Percentiles rank a stretch among this genome's conserved stretches.
phyloP scores from a whole-genome alignment of 2,888 invertebrate genomes.

The Athetis lepigone region DNA sequence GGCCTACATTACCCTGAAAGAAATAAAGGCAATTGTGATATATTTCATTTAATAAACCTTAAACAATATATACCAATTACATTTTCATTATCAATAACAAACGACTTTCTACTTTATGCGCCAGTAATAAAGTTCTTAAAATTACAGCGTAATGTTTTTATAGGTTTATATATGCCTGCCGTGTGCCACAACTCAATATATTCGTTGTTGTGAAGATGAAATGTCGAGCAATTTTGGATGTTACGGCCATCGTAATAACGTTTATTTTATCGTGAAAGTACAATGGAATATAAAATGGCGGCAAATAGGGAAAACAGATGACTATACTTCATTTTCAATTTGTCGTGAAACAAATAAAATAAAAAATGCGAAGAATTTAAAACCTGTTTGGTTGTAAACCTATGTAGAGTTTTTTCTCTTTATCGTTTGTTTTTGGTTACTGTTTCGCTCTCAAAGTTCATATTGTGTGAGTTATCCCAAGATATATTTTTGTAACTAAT shows the following conservation, averaged over 20 bases:
- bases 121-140: conserved; percentile 54
- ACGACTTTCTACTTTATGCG: conserved; percentile 58
- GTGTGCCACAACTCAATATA: conserved; percentile 38
- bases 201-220: conserved; percentile 47
- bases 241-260: conserved; percentile 18
- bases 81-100: conserved; percentile 48
- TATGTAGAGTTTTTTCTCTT: neutral
- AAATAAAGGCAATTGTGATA: conserved; percentile 40
- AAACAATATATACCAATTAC: conserved; percentile 43
- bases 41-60: conserved; percentile 40
- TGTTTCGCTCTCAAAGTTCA: too few species aligned
- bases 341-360: conserved; percentile 30
- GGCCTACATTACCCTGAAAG: conserved; percentile 2
- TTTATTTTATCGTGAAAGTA: conserved; percentile 9
- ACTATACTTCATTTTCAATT: conserved; percentile 41
- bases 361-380: conserved; percentile 26
- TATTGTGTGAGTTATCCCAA: too few species aligned
- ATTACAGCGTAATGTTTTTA: conserved; percentile 53
- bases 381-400: conserved; percentile 2
- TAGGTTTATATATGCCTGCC: conserved; percentile 53
- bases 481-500: too few species aligned
- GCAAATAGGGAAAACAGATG: conserved; percentile 21
- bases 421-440: neutral
- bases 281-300: conserved; percentile 23
- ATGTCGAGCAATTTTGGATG: conserved; percentile 37